These are phyloP conservation scores for Lemur catta DNA, from an alignment of 2,797 vertebrate species.

Conservation along the genomic window DNA sequence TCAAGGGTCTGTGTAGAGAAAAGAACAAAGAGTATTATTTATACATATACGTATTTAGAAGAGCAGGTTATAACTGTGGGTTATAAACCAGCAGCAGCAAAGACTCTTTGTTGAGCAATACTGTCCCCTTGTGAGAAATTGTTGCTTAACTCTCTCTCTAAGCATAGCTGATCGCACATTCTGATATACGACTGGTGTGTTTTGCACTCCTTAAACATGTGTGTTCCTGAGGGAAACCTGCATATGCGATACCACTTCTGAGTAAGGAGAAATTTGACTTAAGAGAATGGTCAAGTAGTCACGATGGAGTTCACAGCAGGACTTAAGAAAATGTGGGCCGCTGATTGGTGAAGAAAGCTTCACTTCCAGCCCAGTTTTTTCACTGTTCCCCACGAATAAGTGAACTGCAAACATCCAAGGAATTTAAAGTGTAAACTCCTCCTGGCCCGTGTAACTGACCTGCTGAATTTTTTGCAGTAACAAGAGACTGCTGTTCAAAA, in stretches of 20 bases:
- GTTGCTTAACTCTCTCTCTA: background rate
- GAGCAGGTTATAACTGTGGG: background rate
- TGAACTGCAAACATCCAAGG: background rate
- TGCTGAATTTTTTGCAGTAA: background rate
- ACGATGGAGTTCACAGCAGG: background rate
- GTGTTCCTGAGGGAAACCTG: accelerated
- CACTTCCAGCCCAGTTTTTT: background rate
- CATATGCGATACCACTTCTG: background rate
- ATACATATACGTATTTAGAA: accelerated
- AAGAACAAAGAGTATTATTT: background rate
- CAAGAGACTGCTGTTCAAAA: background rate
- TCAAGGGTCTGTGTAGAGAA: background rate
- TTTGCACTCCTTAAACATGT: background rate
- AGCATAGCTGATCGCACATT: accelerated
- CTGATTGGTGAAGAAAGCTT: background rate
- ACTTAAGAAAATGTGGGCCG: background rate
- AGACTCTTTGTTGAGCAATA: background rate
- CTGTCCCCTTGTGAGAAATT: slow-evolving; percentile 29
- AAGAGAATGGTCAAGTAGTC: background rate
- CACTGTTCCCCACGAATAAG: background rate
- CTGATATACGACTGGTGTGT: accelerated
- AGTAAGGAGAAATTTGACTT: background rate
- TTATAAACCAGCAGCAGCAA: accelerated
- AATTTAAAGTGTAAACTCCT: background rate
- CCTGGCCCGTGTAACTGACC: background rate